phyloP scores from a whole-genome alignment of 2,888 invertebrate genomes.

The Himalopsyche kuldschensis region DNA sequence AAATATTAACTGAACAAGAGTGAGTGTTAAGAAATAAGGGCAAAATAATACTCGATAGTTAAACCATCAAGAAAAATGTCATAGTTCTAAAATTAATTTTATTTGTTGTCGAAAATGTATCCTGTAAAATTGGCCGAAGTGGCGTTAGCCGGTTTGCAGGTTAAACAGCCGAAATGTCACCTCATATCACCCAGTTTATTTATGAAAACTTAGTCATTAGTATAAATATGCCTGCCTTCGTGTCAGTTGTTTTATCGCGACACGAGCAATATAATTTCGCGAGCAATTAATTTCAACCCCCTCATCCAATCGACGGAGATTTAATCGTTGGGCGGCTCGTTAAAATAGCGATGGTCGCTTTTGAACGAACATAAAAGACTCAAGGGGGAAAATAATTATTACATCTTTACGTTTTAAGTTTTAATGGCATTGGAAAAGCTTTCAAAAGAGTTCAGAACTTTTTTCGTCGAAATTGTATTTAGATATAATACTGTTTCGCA shows the following conservation, averaged over 20 bases:
- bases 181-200: not conserved
- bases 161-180: not conserved
- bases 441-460: not conserved
- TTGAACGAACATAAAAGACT: constrained; percentile 13
- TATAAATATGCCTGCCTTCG: not conserved
- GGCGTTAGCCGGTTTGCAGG: no score
- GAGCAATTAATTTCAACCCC: constrained; percentile 35
- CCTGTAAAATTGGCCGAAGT: no score
- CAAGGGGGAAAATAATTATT: not conserved
- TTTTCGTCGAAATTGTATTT: not conserved
- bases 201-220: not conserved
- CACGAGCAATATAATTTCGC: constrained; percentile 20
- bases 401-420: not conserved
- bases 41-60: no score
- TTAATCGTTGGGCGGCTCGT: constrained; percentile 20
- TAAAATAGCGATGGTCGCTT: constrained; percentile 9
- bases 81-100: no score
- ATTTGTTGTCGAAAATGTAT: no score
- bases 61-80: no score
- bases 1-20: no score
- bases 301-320: constrained; percentile 9
- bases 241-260: not conserved
- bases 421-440: not conserved
- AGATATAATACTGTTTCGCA: no score
- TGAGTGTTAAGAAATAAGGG: no score